Percentiles rank a stretch among this genome's conserved stretches.
Evolutionary conservation across 2,797 vertebrate genomes (phyloP).

Genomic region (Argya squamiceps): DNA sequence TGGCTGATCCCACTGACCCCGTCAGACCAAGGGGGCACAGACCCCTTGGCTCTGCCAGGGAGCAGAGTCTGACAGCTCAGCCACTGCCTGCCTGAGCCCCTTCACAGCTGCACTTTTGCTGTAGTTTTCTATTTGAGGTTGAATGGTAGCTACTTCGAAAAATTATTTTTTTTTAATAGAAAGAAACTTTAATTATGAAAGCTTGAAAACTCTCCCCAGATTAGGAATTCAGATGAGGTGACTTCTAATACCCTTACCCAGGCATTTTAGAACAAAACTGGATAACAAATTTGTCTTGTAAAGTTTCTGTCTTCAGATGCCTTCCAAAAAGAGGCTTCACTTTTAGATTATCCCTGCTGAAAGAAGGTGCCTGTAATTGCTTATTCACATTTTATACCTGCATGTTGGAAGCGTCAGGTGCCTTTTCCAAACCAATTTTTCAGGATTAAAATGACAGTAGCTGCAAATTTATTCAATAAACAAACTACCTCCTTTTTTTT

Average conservation of each 20-base stretch:
- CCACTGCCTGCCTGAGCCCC: neutral
- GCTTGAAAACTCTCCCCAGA: neutral
- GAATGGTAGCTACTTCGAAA: neutral
- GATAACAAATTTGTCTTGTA: neutral
- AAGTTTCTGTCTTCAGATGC: neutral
- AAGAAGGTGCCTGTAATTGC: neutral
- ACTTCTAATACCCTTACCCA: neutral
- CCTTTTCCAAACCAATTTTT: slow-evolving; percentile 31
- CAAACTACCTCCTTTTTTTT: neutral
- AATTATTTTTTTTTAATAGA: no score
- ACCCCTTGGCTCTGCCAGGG: neutral
- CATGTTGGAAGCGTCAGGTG: neutral
- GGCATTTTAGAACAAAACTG: neutral
- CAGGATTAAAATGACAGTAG: slow-evolving; percentile 20
- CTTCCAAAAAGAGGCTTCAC: neutral
- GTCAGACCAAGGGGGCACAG: neutral
- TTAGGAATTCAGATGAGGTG: neutral
- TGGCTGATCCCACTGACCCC: neutral
- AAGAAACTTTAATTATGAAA: neutral
- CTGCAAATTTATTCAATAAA: slow-evolving; percentile 29
- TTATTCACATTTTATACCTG: slow-evolving; percentile 3
- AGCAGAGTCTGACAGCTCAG: neutral
- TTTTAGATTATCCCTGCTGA: neutral
- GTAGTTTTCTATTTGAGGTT: neutral
- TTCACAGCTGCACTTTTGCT: neutral